Evolutionary conservation across 2,888 invertebrate genomes (phyloP).

Genomic region (Holacanthella duospinosa): DNA sequence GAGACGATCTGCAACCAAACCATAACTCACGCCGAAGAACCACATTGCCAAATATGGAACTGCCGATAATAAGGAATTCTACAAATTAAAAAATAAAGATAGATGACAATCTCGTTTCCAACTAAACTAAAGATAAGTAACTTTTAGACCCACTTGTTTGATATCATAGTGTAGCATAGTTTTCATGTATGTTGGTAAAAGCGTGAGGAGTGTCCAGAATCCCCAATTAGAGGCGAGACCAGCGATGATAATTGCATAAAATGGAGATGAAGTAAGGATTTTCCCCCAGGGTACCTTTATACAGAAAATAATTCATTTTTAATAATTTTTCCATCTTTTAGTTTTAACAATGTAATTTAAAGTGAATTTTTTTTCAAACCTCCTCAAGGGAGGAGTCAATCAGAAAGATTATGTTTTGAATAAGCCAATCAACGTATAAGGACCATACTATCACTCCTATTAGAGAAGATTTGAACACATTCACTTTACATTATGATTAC

Average conservation of each 20-base stretch:
- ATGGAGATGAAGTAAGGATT: slow-evolving; percentile 60
- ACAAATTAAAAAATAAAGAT: not conserved
- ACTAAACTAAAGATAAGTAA: too few species aligned
- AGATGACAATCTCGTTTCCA: too few species aligned
- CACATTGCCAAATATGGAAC: slow-evolving; percentile 19
- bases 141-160: slow-evolving; percentile 43
- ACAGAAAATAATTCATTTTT: too few species aligned
- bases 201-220: slow-evolving; percentile 71
- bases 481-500: too few species aligned
- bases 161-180: slow-evolving; percentile 70
- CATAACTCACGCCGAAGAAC: slow-evolving; percentile 16
- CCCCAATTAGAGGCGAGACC: slow-evolving; percentile 75
- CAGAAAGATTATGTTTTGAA: too few species aligned
- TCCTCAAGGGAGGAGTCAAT: too few species aligned
- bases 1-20: slow-evolving; percentile 11
- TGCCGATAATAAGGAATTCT: slow-evolving; percentile 19
- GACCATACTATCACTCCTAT: too few species aligned
- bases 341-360: too few species aligned
- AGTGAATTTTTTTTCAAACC: too few species aligned
- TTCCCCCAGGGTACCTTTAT: slow-evolving; percentile 58
- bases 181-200: slow-evolving; percentile 71
- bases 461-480: too few species aligned
- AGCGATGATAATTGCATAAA: slow-evolving; percentile 73
- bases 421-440: too few species aligned
- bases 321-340: too few species aligned